Percentiles rank a stretch among this genome's conserved stretches.
Conservation (phyloP, 1,140 invertebrate species). For the Aphidius gifuensis region DNA sequence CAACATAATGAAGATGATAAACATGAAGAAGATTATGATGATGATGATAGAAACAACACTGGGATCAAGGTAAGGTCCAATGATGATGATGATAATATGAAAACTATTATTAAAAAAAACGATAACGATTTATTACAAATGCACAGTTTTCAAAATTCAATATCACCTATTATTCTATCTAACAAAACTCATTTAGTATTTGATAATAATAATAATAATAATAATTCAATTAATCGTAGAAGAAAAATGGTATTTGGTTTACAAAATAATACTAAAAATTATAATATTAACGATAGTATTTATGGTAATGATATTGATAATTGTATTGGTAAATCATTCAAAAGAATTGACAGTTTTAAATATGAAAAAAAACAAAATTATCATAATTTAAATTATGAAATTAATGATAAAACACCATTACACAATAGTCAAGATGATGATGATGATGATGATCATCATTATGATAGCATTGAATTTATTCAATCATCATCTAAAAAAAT, state of each 20-base stretch:
- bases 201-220: no score
- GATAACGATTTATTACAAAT: no score
- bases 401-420: neutral
- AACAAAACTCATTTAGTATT: no score
- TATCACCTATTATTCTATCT: no score
- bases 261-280: no score
- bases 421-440: neutral
- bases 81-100: neutral
- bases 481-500: constrained; percentile 12
- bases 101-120: no score
- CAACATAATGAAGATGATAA: constrained; percentile 4
- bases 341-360: constrained; percentile 18
- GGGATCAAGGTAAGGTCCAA: constrained; percentile 49
- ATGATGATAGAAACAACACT: constrained; percentile 17
- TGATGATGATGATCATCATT: constrained; percentile 12
- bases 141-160: no score
- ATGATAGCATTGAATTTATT: constrained; percentile 6
- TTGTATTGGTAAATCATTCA: constrained; percentile 5
- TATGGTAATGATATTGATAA: no score
- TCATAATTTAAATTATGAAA: constrained; percentile 3
- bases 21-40: constrained; percentile 45
- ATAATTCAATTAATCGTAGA: no score
- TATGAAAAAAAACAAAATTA: constrained; percentile 43
- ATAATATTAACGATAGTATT: no score
- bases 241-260: no score